Conservation (phyloP, 2,797 vertebrate species). For the Pseudochirops corinnae region DNA sequence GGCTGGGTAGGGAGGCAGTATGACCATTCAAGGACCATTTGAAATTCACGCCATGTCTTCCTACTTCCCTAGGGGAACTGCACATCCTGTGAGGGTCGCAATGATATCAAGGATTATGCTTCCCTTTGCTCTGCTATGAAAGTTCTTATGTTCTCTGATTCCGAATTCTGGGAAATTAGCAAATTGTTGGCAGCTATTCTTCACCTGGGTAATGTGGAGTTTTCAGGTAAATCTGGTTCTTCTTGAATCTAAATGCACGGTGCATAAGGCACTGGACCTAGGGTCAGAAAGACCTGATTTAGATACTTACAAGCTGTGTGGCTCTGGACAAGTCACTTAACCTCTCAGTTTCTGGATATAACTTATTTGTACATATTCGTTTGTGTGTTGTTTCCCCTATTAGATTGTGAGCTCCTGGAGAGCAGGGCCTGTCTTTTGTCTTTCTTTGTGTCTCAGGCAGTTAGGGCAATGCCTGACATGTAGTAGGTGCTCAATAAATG, state of each 20-base stretch:
- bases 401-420: neutral
- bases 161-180: constrained; percentile 93
- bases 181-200: constrained; percentile 95
- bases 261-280: neutral
- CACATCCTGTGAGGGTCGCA: constrained; percentile 91
- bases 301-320: neutral
- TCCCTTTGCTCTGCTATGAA: constrained; percentile 95
- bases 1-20: neutral
- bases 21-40: neutral
- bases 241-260: neutral
- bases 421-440: neutral
- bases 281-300: neutral
- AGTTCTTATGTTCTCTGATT: constrained; percentile 95
- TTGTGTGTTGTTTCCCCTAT: neutral
- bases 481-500: neutral
- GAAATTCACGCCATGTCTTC: neutral
- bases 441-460: neutral
- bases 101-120: constrained; percentile 92
- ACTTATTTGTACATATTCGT: neutral
- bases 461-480: neutral
- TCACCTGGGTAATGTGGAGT: constrained; percentile 94
- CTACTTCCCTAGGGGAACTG: constrained; percentile 90
- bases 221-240: constrained; percentile 87
- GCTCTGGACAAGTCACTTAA: neutral
- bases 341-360: neutral